phyloP scores from a whole-genome alignment of 2,797 vertebrate genomes.

The Helicolenus hilgendorfi region DNA sequence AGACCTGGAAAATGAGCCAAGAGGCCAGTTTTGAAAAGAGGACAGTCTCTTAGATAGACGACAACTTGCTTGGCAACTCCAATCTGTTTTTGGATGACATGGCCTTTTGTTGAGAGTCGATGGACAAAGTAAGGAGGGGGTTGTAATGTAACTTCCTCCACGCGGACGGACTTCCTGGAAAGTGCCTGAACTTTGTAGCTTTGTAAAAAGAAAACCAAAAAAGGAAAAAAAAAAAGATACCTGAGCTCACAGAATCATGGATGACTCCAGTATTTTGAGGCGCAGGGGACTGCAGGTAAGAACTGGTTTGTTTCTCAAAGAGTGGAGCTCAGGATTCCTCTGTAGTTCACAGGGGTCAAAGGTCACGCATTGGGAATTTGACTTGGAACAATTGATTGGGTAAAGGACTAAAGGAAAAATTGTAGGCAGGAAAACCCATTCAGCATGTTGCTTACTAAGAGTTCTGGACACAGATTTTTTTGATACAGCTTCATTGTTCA shows the following conservation, averaged over 20 bases:
- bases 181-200: slow-evolving; percentile 64
- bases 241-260: slow-evolving; percentile 54
- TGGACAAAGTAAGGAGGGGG: neutral
- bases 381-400: rapidly evolving
- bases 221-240: neutral
- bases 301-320: neutral
- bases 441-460: neutral
- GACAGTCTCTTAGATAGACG: neutral
- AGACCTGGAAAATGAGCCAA: neutral
- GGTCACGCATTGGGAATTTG: neutral
- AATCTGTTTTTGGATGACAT: neutral
- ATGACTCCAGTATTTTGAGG: slow-evolving; percentile 82
- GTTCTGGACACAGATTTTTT: neutral
- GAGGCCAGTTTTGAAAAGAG: neutral
- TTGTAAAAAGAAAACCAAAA: slow-evolving; percentile 23
- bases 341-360: slow-evolving; percentile 9
- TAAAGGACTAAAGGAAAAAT: neutral
- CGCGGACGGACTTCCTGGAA: slow-evolving; percentile 12
- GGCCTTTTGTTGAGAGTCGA: neutral
- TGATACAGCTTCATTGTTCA: neutral
- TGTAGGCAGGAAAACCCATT: neutral
- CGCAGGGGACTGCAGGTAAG: slow-evolving; percentile 83
- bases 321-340: neutral
- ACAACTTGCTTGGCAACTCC: neutral
- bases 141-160: slow-evolving; percentile 14